phyloP scores from a whole-genome alignment of 53 echinoderm and acorn worm species.

The Apostichopus leukothele region DNA sequence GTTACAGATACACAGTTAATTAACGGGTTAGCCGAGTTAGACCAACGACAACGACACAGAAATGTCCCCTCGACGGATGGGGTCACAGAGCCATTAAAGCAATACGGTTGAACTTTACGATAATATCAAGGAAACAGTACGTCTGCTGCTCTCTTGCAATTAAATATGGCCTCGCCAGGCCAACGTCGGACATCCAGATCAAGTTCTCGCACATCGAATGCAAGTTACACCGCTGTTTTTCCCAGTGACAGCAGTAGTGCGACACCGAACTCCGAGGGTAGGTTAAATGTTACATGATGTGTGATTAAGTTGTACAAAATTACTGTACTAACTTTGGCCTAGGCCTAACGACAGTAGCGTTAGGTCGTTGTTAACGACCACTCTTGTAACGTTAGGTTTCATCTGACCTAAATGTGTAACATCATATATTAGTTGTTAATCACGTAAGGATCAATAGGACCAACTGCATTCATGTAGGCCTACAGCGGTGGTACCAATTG shows the following conservation, averaged over 20 bases:
- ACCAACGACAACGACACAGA: background rate
- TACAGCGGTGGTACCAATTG: too few relatives aligned
- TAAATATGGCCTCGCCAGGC: conserved; percentile 18
- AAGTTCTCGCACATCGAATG: conserved; percentile 2
- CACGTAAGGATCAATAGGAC: too few relatives aligned
- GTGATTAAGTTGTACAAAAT: too few relatives aligned
- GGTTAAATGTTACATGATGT: background rate
- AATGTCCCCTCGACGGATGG: background rate
- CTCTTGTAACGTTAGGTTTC: too few relatives aligned
- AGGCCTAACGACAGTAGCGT: too few relatives aligned
- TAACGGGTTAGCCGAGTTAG: background rate
- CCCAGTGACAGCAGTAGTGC: conserved; percentile 14
- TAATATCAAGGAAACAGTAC: background rate
- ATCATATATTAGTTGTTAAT: too few relatives aligned
- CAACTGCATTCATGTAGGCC: too few relatives aligned
- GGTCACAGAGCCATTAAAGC: background rate
- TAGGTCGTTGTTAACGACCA: too few relatives aligned
- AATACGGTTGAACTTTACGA: background rate
- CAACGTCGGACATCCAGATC: conserved; percentile 9
- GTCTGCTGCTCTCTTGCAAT: background rate
- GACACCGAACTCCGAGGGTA: conserved; percentile 11
- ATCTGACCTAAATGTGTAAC: too few relatives aligned
- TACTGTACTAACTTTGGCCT: too few relatives aligned
- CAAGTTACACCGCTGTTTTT: conserved; percentile 15
- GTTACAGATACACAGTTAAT: background rate